Conservation (phyloP, 2,113 vertebrate genomes). For the Paedocypris sp. region DNA sequence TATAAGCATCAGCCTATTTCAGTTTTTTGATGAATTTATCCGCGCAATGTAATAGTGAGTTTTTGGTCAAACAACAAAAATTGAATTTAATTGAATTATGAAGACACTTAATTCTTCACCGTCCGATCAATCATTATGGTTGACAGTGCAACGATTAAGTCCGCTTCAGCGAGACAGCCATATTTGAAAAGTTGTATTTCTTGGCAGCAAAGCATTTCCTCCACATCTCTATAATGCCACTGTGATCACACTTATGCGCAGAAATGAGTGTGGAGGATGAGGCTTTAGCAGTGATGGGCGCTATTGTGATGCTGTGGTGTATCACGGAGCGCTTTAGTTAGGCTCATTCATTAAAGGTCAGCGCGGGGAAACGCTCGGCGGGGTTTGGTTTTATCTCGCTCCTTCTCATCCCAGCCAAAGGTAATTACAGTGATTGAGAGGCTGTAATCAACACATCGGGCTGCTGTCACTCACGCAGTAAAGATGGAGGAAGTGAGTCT, state of each 20-base stretch:
- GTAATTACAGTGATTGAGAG: slow-evolving; percentile 38
- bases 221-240: too few relatives aligned
- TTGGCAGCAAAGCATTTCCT: too few relatives aligned
- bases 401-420: slow-evolving; percentile 26
- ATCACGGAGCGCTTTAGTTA: slow-evolving; percentile 20
- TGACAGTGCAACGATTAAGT: too few relatives aligned
- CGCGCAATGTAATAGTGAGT: too few relatives aligned
- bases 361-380: background rate
- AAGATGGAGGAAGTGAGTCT: slow-evolving; percentile 16
- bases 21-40: too few relatives aligned
- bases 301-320: slow-evolving; percentile 5
- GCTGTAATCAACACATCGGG: slow-evolving; percentile 32
- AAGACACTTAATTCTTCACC: too few relatives aligned
- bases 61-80: too few relatives aligned
- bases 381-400: slow-evolving; percentile 21
- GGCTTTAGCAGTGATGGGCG: slow-evolving; percentile 3
- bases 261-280: background rate
- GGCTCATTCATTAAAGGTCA: slow-evolving; percentile 32
- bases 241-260: background rate
- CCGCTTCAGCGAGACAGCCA: too few relatives aligned
- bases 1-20: too few relatives aligned
- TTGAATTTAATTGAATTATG: too few relatives aligned
- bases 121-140: too few relatives aligned
- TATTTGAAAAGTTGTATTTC: too few relatives aligned
- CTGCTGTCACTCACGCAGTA: slow-evolving; percentile 34